Evolutionary conservation across 2,888 invertebrate species (phyloP), one percentile per base, ranked within the genome.

Genomic region (Desoria tigrina): DNA sequence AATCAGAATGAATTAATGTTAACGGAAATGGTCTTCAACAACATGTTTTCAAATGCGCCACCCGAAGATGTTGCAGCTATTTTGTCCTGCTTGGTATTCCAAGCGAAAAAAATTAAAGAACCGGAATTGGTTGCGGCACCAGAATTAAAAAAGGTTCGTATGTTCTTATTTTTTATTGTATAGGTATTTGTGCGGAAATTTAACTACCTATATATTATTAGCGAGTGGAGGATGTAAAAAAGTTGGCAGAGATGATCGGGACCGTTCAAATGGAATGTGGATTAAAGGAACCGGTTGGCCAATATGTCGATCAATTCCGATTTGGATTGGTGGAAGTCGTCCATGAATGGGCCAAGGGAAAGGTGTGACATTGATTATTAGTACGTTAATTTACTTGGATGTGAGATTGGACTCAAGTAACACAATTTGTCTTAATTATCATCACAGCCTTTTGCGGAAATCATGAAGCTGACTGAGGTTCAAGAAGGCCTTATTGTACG

Each of bases 401-500:
- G n/a, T n/a, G n/a, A n/a, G n/a, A n/a, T n/a, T 56, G 24, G 7
- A 28, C 3, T 32, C 9, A 28, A 32, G 18, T 32, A 28, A 28
- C 18, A 14, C 2, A 28, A 24, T 55, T 45, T 65, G 72, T 66
- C 68, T 45, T 67, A 78, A 78, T 18, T 79, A n/a, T n/a, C n/a
- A n/a, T n/a, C n/a, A n/a, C n/a, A 94, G 84, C 90, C 94, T 0
- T 99, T 99, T 81, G 87, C 91, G 0, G 90, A 94, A 78, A 96
- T 99, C 66, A 94, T 94, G 87, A 85, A 88, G 74, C 81, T 94
- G 61, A 97, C 96, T 0, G 92, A 94, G 71, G 89, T 96, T 0
- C 97, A 99, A 79, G 99, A 99, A 80, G 99, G 99, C 1, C 92
- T 97, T 69, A 97, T 99, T 76, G 98, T 99, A 0, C 85, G 97